These are phyloP conservation scores for Philopotamus ludificatus DNA, from an alignment of 1,140 invertebrate species.

Conservation along the genomic window DNA sequence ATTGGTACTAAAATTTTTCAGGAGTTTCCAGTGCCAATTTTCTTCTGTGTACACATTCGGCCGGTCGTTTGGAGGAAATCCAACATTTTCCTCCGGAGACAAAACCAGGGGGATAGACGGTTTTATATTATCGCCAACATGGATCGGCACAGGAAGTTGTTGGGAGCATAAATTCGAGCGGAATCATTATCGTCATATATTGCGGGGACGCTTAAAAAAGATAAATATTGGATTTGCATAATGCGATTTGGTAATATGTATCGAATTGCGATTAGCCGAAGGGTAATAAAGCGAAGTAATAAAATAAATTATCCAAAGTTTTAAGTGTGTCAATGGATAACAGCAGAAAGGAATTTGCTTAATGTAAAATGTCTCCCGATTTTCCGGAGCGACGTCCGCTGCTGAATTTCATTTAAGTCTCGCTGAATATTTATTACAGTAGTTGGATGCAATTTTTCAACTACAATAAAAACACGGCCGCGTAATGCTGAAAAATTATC, in stretches of 20 bases:
- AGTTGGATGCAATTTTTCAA: constrained; percentile 34
- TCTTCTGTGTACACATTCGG: no score
- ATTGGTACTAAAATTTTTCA: no score
- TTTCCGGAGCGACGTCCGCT: background rate
- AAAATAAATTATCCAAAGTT: background rate
- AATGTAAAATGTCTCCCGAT: background rate
- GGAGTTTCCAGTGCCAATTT: no score
- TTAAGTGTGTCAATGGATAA: no score
- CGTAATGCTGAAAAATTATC: background rate
- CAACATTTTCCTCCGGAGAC: no score
- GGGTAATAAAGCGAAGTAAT: background rate
- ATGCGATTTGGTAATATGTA: background rate
- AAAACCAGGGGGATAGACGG: no score
- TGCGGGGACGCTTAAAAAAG: background rate
- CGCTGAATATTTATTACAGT: constrained; percentile 23
- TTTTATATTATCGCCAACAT: no score
- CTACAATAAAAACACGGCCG: constrained; percentile 13
- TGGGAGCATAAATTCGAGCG: no score
- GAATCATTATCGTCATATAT: background rate
- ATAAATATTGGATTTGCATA: background rate
- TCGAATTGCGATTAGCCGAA: background rate
- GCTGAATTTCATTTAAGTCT: constrained; percentile 35
- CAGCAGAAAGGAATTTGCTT: constrained; percentile 6
- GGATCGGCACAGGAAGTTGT: no score
- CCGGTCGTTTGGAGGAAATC: no score